Evolutionary conservation across 2,113 vertebrate genomes (phyloP).

Genomic region (Eptesicus fuscus): DNA sequence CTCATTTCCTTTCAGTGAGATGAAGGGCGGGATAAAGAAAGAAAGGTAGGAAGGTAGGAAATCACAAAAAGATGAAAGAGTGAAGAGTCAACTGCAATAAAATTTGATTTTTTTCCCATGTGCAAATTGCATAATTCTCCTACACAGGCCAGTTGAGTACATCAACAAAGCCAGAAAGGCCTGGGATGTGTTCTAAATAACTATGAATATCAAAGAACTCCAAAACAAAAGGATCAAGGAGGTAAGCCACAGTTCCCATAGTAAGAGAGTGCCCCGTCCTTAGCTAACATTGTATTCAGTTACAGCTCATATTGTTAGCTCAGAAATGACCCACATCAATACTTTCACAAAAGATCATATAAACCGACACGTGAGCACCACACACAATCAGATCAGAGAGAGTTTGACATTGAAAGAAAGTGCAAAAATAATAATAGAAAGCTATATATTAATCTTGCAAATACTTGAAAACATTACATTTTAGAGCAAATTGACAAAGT

Average conservation of each 20-base stretch:
- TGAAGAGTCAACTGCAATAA: rapidly evolving
- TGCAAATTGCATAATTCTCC: not conserved
- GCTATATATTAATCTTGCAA: not conserved
- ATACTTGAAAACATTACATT: not conserved
- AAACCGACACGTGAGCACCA: rapidly evolving
- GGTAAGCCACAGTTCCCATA: rapidly evolving
- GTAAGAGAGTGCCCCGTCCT: rapidly evolving
- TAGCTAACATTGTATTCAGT: rapidly evolving
- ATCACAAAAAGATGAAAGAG: not conserved
- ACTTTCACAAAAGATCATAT: rapidly evolving
- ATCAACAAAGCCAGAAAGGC: not conserved
- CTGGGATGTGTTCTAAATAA: not conserved
- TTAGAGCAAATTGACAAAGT: not conserved
- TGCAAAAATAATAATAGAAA: constrained; percentile 23
- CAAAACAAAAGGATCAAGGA: not conserved
- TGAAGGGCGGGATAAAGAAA: not conserved
- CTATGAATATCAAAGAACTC: not conserved
- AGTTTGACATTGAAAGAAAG: not conserved
- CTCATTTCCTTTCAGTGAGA: not conserved
- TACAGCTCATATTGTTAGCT: rapidly evolving
- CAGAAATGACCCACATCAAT: not conserved
- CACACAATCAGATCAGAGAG: not conserved
- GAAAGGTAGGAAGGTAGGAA: not conserved
- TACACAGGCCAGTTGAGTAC: not conserved
- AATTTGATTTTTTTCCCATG: rapidly evolving